These are phyloP conservation scores for Trachelus tabidus DNA, from an alignment of 2,888 invertebrate species.

Conservation along the genomic window DNA sequence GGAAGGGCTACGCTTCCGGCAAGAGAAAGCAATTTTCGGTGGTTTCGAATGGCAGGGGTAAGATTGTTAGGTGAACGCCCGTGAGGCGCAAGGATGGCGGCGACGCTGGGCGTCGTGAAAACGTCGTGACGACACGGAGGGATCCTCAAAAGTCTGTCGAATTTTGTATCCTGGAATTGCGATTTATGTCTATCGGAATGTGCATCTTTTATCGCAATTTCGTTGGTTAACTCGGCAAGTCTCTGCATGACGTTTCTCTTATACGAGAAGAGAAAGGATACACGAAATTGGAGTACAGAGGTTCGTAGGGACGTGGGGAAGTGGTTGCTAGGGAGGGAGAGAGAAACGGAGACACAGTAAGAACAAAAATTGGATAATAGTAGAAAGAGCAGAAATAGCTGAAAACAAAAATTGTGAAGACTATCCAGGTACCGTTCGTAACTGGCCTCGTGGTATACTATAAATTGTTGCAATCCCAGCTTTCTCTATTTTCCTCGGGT, in stretches of 20 bases:
- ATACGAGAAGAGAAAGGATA: neutral
- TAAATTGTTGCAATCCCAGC: neutral
- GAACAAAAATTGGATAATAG: neutral
- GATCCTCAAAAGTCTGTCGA: neutral
- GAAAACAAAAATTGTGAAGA: neutral
- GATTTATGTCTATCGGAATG: neutral
- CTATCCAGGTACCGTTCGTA: neutral
- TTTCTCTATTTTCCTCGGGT: neutral
- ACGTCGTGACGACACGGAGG: neutral
- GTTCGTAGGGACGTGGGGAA: constrained; percentile 12
- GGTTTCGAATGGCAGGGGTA: neutral
- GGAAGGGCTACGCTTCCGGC: neutral
- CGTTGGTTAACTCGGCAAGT: neutral
- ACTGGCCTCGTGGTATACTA: neutral
- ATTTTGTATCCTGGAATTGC: neutral
- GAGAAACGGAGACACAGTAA: neutral
- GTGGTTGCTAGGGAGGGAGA: neutral
- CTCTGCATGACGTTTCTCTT: neutral
- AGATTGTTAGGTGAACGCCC: neutral
- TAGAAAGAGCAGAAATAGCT: neutral
- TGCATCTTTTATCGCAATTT: neutral
- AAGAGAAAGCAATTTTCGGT: neutral
- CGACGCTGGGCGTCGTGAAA: neutral
- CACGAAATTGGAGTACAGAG: neutral
- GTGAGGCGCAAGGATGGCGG: neutral